These are phyloP conservation scores for Lepus townsendii DNA, from an alignment of 2,797 vertebrate species.

Conservation along the genomic window DNA sequence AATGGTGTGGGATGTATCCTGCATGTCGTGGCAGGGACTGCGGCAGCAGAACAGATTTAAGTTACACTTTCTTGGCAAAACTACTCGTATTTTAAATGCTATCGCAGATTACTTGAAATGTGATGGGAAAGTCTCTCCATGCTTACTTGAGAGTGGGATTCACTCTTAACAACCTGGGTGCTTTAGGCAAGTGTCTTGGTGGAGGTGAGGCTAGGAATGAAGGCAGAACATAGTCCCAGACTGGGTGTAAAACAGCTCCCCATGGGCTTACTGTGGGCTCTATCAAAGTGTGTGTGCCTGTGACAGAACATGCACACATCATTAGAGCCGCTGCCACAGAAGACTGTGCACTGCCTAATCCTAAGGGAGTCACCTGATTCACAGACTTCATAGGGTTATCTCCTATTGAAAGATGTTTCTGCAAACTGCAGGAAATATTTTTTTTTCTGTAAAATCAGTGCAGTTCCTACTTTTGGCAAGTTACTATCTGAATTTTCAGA, in stretches of 20 bases:
- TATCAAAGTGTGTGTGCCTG: background rate
- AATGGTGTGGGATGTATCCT: background rate
- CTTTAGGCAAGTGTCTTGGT: background rate
- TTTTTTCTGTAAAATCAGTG: background rate
- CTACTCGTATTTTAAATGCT: background rate
- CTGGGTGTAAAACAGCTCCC: background rate
- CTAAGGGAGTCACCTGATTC: background rate
- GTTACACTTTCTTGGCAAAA: background rate
- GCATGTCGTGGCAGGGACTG: background rate
- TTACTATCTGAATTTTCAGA: background rate
- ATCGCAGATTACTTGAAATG: background rate
- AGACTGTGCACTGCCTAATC: background rate
- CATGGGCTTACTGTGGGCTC: background rate
- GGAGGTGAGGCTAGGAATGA: background rate
- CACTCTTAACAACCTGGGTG: background rate
- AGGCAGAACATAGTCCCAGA: background rate
- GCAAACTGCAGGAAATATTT: slow-evolving; percentile 3
- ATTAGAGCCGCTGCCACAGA: background rate
- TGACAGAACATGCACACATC: background rate
- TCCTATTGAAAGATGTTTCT: background rate
- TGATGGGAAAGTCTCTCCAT: background rate
- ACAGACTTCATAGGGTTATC: background rate
- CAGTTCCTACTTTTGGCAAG: background rate
- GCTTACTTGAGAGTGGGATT: background rate
- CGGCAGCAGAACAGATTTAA: background rate